These are phyloP conservation scores for Pyrrhia umbra DNA, from an alignment of 2,888 invertebrate genomes.

Conservation along the genomic window DNA sequence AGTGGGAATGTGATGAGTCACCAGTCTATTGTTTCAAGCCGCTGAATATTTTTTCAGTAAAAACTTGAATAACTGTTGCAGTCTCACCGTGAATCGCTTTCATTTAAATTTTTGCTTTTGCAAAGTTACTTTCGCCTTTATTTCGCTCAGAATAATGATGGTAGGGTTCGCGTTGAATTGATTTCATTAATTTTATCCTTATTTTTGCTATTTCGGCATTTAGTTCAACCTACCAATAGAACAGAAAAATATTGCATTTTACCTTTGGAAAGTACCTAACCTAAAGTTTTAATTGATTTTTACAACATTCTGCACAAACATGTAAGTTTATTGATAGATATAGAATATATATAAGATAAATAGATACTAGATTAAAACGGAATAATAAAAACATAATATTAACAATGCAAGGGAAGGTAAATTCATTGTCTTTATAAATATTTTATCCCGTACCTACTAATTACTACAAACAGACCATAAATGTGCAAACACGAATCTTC, in stretches of 20 bases:
- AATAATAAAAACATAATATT: no score
- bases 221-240: conserved; percentile 4
- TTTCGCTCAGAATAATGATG: conserved; percentile 68
- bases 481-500: background rate
- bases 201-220: conserved; percentile 45
- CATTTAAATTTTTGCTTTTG: conserved; percentile 73
- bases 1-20: conserved; percentile 62
- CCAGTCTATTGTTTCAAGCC: conserved; percentile 68
- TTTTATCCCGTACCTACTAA: background rate
- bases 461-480: background rate
- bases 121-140: conserved; percentile 70
- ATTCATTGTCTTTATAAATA: background rate
- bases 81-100: conserved; percentile 73
- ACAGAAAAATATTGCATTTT: background rate
- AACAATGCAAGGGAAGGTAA: background rate
- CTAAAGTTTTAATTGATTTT: no score
- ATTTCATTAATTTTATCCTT: conserved; percentile 77
- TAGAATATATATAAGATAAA: no score
- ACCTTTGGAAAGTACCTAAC: background rate
- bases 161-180: conserved; percentile 71
- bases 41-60: conserved; percentile 70
- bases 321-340: no score
- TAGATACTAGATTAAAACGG: no score
- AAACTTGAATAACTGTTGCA: conserved; percentile 68
- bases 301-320: no score